Evolutionary conservation across 2,113 vertebrate genomes (phyloP).

Genomic region (Crotalus horridus): DNA sequence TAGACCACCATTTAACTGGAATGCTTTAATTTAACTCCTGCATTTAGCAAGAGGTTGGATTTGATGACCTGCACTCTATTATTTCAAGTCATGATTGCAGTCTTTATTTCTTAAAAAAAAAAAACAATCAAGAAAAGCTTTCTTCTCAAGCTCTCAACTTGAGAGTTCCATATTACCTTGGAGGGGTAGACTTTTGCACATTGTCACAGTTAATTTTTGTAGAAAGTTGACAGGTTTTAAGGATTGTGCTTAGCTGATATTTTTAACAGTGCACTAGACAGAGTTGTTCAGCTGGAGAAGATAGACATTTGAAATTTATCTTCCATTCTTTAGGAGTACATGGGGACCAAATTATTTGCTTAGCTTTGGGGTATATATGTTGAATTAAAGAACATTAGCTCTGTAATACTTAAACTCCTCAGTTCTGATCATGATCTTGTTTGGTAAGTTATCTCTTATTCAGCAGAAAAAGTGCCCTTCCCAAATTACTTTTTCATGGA

Average conservation of each 20-base stretch:
- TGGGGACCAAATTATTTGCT: not conserved
- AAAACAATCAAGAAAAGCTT: no score
- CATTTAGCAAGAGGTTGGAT: no score
- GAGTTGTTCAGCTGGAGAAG: not conserved
- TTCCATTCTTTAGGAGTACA: not conserved
- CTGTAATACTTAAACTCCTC: not conserved
- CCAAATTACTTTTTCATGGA: constrained; percentile 23
- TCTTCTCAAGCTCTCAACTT: no score
- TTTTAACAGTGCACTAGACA: not conserved
- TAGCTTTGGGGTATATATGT: not conserved
- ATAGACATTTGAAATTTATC: not conserved
- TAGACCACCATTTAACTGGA: no score
- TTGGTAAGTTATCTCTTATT: not conserved
- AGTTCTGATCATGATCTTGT: not conserved
- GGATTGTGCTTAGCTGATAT: not conserved
- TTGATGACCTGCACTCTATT: no score
- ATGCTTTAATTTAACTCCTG: no score
- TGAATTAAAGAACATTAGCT: not conserved
- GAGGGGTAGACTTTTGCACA: no score
- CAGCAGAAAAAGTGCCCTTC: constrained; percentile 17
- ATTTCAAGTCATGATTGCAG: no score
- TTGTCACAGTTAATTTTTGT: no score
- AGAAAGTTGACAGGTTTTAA: not conserved
- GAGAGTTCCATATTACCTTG: no score
- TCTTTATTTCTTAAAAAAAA: no score